Conservation (phyloP, 30 jellyfish, hydroid and myxozoan species). For the Rhopilema esculentum region DNA sequence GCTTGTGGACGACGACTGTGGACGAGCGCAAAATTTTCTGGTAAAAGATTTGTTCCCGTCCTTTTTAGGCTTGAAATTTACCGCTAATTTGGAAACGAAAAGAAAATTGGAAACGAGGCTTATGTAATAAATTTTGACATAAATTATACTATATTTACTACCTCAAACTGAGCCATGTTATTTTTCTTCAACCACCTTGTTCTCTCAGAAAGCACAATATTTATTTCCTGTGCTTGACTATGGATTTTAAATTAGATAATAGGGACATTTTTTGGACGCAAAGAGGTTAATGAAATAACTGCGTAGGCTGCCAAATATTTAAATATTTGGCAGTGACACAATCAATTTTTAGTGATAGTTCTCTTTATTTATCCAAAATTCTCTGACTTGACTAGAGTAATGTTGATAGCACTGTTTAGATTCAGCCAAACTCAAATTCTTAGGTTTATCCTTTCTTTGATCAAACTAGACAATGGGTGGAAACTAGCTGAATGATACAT, state of each 20-base stretch:
- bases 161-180: conserved; percentile 17
- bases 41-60: not conserved
- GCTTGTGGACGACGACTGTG: too few relatives aligned
- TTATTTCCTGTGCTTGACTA: too few relatives aligned
- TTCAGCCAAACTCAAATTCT: not conserved
- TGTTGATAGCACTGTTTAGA: not conserved
- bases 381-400: not conserved
- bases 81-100: conserved; percentile 6
- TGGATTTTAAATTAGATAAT: too few relatives aligned
- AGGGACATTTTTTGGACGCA: too few relatives aligned
- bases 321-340: too few relatives aligned
- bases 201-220: too few relatives aligned
- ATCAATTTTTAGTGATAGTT: too few relatives aligned
- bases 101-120: not conserved
- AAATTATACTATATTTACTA: not conserved
- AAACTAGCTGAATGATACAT: too few relatives aligned
- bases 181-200: not conserved
- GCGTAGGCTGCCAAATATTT: too few relatives aligned
- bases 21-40: not conserved
- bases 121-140: not conserved
- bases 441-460: not conserved
- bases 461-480: not conserved
- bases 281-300: too few relatives aligned
- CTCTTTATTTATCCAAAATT: not conserved
- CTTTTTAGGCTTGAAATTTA: not conserved